These are phyloP conservation scores for Microctonus brassicae DNA, from an alignment of 2,888 invertebrate species.

Conservation along the genomic window DNA sequence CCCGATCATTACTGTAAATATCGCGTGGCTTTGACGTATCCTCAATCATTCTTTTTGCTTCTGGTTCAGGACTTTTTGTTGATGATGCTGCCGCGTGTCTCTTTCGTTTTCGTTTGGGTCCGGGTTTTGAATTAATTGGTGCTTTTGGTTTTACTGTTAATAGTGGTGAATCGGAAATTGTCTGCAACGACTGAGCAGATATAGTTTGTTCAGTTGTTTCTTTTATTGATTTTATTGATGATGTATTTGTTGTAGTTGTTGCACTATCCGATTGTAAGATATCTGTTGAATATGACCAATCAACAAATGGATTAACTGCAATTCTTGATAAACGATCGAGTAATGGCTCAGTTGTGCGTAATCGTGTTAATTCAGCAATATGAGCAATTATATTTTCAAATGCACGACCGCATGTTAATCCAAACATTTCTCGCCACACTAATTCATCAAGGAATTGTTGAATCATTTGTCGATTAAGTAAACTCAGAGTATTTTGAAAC, in stretches of 20 bases:
- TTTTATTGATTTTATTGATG: conserved; percentile 5
- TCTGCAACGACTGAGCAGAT: conserved; percentile 10
- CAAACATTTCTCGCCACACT: conserved; percentile 90
- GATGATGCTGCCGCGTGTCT: conserved; percentile 36
- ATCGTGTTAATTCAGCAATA: conserved; percentile 82
- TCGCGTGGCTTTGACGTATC: conserved; percentile 49
- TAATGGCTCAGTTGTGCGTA: conserved; percentile 68
- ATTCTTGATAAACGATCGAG: conserved; percentile 68
- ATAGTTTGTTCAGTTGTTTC: neutral
- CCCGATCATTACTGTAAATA: conserved; percentile 49
- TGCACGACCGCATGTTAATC: conserved; percentile 81
- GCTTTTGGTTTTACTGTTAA: conserved; percentile 50
- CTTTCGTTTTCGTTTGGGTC: conserved; percentile 58
- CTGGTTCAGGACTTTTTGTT: conserved; percentile 69
- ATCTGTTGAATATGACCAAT: conserved; percentile 71
- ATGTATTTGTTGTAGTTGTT: conserved; percentile 19
- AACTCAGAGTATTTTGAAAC: conserved; percentile 89
- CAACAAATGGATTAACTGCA: conserved; percentile 78
- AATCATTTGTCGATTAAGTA: conserved; percentile 86
- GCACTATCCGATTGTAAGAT: neutral
- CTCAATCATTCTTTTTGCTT: conserved; percentile 49
- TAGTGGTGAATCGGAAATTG: conserved; percentile 23
- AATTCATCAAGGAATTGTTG: conserved; percentile 92
- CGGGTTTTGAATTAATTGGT: conserved; percentile 56
- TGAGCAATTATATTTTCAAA: conserved; percentile 86